Evolutionary conservation across 2,888 invertebrate species (phyloP).

Genomic region (Gisinianus flammeolus): DNA sequence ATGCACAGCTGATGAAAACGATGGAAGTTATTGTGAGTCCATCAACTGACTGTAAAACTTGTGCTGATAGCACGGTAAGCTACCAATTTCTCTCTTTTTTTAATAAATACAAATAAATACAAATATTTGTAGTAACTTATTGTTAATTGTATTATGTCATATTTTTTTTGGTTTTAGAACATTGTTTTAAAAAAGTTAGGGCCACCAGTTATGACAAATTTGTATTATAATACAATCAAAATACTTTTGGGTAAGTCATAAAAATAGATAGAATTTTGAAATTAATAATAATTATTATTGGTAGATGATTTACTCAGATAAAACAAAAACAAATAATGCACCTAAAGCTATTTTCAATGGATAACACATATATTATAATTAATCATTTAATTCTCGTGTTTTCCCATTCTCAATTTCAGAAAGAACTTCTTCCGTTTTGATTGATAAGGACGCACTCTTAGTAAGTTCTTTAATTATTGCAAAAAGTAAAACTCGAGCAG

Average conservation of each 20-base stretch:
- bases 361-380: too few relatives aligned
- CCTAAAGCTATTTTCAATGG: too few relatives aligned
- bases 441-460: slow-evolving; percentile 86
- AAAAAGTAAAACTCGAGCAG: too few relatives aligned
- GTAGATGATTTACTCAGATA: too few relatives aligned
- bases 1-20: slow-evolving; percentile 69
- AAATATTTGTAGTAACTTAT: not conserved
- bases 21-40: slow-evolving; percentile 88
- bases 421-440: slow-evolving; percentile 93
- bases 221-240: slow-evolving; percentile 95
- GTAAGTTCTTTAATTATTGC: slow-evolving; percentile 62
- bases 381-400: too few relatives aligned
- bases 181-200: slow-evolving; percentile 89
- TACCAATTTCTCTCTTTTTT: not conserved
- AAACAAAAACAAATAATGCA: too few relatives aligned
- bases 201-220: slow-evolving; percentile 91
- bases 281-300: too few relatives aligned
- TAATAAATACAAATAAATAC: not conserved
- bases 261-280: too few relatives aligned
- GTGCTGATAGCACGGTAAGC: slow-evolving; percentile 75
- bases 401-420: too few relatives aligned
- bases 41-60: slow-evolving; percentile 91
- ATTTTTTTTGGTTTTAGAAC: slow-evolving; percentile 65
- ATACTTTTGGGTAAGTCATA: slow-evolving; percentile 91
- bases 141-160: not conserved